Evolutionary conservation across 2,113 vertebrate species (phyloP), one percentile per base, ranked within the genome.

Genomic region (Lucifuga dentata): DNA sequence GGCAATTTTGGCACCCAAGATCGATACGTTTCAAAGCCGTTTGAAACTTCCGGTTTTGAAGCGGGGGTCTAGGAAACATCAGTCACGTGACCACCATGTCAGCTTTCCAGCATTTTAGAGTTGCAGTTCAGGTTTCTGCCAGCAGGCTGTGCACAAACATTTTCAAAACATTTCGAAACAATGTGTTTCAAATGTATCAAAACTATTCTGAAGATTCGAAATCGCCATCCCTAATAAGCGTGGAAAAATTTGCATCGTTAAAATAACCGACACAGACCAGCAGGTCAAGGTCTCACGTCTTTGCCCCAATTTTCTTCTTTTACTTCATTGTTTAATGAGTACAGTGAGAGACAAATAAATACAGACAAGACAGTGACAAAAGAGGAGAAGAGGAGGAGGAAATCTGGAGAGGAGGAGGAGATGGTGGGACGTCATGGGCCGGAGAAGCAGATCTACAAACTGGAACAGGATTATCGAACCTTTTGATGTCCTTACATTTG

Each of bases 331-430:
- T 82, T 76, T 73, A 69, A 84, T 78, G 80, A 69, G 36, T 55
- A 86, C 86, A 86, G 74, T 78, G 67, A 84, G 45, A 65, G 68
- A 80, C 73, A 84, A 88, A 89, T 89, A 88, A 88, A 89, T 81
- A 91, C 64, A 81, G 84, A 83, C 52, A 73, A 75, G 67, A 63
- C 66, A 85, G 78, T 19, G 17, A 67, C 41, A 52, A 51, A 62
- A 52, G 21, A 26, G n/a, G 29, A 33, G 23, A 8, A 5, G 41
- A 29, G 33, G 19, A 2, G 10, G 23, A 52, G 2, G 40, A 45
- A 16, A 39, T 7, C 6, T 23, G 23, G 17, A 32, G 1, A 15
- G 51, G 33, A 8, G 10, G 35, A 55, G 10, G 59, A 36, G 39
- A 23, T 20, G 50, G 19, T 29, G 19, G 17, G 45, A 26, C 38